Evolutionary conservation across 64 coral and sea anemone species (phyloP).

Genomic region (Montipora cactus): DNA sequence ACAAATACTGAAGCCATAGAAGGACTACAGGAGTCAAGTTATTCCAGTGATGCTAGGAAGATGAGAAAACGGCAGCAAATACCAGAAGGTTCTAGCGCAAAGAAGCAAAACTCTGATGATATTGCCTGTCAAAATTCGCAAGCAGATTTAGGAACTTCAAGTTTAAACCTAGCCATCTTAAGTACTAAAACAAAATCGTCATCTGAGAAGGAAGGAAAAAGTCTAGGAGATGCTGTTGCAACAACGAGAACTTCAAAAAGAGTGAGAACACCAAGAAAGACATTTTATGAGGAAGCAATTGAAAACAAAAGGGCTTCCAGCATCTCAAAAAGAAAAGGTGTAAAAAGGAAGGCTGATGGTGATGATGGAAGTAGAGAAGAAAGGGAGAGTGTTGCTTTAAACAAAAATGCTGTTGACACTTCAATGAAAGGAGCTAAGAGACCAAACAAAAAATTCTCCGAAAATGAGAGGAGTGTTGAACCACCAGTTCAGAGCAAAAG

Average conservation of each 20-base stretch:
- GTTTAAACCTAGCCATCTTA: not conserved
- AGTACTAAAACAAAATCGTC: not conserved
- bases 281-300: not conserved
- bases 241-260: conserved; percentile 29
- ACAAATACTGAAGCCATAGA: not conserved
- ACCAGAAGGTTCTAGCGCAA: not conserved
- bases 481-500: not conserved
- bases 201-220: not conserved
- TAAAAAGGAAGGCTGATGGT: not conserved
- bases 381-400: not conserved
- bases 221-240: not conserved
- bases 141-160: not conserved
- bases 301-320: not conserved
- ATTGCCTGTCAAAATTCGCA: not conserved
- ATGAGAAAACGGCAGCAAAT: conserved; percentile 18
- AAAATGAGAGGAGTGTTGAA: not conserved
- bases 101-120: not conserved
- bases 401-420: not conserved
- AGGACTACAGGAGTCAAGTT: not conserved
- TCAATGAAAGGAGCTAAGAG: conserved; percentile 1
- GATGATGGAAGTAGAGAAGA: not conserved
- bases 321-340: not conserved
- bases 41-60: not conserved
- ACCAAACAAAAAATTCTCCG: not conserved
- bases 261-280: conserved; percentile 1